Conservation (phyloP, 2,113 vertebrate genomes). For the Zosterops hypoxanthus region DNA sequence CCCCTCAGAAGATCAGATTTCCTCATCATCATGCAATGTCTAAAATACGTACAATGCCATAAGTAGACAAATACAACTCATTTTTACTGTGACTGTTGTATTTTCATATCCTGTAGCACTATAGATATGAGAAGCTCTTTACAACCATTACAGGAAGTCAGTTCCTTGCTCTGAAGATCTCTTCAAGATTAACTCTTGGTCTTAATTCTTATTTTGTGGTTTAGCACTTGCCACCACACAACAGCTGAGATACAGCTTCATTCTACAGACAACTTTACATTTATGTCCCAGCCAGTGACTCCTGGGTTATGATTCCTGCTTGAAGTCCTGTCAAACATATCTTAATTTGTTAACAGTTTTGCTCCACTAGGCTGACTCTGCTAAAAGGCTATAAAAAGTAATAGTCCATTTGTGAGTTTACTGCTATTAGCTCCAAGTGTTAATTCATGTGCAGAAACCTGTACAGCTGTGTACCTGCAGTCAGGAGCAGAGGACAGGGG, state of each 20-base stretch:
- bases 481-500: background rate
- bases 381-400: constrained; percentile 70
- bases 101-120: background rate
- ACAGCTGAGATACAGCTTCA: background rate
- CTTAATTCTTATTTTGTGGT: background rate
- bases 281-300: background rate
- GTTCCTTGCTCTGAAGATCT: background rate
- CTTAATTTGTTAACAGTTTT: constrained; percentile 63
- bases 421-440: constrained; percentile 54
- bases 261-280: background rate
- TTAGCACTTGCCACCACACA: background rate
- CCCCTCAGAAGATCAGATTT: background rate
- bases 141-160: background rate
- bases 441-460: constrained; percentile 23
- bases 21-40: background rate
- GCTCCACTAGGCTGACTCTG: constrained; percentile 53
- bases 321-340: constrained; percentile 29
- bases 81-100: background rate
- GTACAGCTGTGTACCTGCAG: background rate
- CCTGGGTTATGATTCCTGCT: constrained; percentile 3
- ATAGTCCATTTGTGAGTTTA: constrained; percentile 69
- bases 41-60: background rate
- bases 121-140: background rate
- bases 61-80: background rate
- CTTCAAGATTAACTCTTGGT: background rate